Percentiles rank a stretch among this genome's conserved stretches.
Evolutionary conservation across 2,797 vertebrate genomes (phyloP).

Genomic region (Strix occidentalis): DNA sequence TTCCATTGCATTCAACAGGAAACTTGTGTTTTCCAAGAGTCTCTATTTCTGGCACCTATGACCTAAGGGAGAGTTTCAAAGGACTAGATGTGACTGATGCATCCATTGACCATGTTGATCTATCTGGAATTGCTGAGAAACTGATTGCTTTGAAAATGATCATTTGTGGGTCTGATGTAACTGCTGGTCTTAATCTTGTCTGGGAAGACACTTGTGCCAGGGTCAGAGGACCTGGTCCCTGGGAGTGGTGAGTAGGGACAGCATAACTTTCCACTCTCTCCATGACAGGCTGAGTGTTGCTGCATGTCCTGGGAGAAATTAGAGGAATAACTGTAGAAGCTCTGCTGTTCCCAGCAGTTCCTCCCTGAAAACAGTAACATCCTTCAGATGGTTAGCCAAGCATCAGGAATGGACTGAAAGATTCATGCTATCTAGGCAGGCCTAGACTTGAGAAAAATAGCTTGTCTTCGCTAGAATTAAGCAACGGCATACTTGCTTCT

Average conservation of each 20-base stretch:
- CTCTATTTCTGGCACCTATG: slow-evolving; percentile 6
- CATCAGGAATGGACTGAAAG: neutral
- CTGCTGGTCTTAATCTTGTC: neutral
- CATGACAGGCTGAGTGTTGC: neutral
- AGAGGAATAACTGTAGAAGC: neutral
- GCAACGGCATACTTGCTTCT: neutral
- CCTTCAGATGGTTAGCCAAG: neutral
- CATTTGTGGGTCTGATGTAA: neutral
- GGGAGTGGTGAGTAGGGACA: neutral
- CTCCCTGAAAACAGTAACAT: neutral
- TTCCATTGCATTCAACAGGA: slow-evolving; percentile 4
- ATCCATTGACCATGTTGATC: neutral
- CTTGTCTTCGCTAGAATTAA: neutral
- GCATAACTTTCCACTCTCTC: neutral
- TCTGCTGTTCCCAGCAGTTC: neutral
- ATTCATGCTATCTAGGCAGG: neutral
- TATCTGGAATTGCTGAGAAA: slow-evolving; percentile 3
- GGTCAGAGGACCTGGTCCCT: neutral
- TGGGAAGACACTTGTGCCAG: neutral
- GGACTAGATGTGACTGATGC: neutral
- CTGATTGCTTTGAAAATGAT: neutral
- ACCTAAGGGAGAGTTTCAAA: slow-evolving; percentile 40
- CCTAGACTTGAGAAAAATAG: neutral
- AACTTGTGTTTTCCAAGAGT: slow-evolving; percentile 21
- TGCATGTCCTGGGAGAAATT: neutral